Evolutionary conservation across 2,797 vertebrate genomes (phyloP).

Genomic region (Masticophis lateralis): DNA sequence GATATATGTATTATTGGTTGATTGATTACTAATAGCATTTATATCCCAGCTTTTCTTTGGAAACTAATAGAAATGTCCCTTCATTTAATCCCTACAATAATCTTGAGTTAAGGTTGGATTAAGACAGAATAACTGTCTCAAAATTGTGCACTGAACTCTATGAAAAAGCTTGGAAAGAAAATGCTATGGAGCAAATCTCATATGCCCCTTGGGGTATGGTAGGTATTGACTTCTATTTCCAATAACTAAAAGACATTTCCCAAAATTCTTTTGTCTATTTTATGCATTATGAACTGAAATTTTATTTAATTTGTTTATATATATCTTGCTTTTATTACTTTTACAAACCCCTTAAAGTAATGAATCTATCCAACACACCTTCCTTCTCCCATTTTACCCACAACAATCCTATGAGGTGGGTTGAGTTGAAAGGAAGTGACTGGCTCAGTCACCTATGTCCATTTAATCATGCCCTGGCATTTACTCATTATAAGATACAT

Average conservation of each 20-base stretch:
- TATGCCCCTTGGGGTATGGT: background rate
- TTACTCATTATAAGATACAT: background rate
- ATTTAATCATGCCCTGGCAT: background rate
- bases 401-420: background rate
- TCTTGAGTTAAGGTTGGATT: background rate
- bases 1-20: background rate
- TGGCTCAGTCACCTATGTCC: background rate
- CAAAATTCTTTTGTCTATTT: background rate
- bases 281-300: background rate
- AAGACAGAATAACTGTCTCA: background rate
- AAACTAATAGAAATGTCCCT: background rate
- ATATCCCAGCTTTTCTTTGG: background rate
- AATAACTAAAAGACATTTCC: background rate
- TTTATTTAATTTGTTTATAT: background rate
- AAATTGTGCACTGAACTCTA: background rate
- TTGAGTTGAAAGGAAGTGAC: background rate
- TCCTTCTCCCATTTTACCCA: background rate
- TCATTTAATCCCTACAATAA: background rate
- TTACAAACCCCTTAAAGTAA: background rate
- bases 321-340: background rate
- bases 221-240: background rate
- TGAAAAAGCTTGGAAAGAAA: background rate
- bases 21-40: background rate
- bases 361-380: background rate
- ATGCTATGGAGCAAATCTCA: background rate